Evolutionary conservation across 2,888 invertebrate species (phyloP), one percentile per base, ranked within the genome.

Genomic region (Ditula angustiorana): DNA sequence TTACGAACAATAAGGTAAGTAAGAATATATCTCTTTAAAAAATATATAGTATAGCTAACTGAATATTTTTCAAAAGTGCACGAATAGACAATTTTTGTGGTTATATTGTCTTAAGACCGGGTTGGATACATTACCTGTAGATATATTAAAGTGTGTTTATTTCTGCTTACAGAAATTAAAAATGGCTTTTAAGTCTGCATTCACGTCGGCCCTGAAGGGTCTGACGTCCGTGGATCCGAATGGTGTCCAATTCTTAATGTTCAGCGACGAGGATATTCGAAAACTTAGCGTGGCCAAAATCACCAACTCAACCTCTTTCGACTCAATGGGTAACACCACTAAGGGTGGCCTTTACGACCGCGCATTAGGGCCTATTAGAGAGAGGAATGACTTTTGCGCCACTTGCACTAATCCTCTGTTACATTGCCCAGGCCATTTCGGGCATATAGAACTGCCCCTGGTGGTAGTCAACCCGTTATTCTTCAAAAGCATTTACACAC

Each of bases 391-490:
- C 67, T 92, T 95, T 0, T 99, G 99, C 83, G 90, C 90, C 2
- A 98, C 98, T 5, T 99, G 99, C 80, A 93, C 94, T 8, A 94
- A 95, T 70, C 94, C 93, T 16, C 82, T 94, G 47, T 80, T 93
- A 5, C 90, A 94, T 68, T 99, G 99, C 80, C 95, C 96, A 0
- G 99, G 99, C 0, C 99, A 99, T 87, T 96, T 98, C 86, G 99
- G 99, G 0, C 98, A 99, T 81, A 98, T 99, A 69, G 96, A 97
- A 71, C 90, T 99, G 0, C 97, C 98, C 0, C 88, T 99, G 10
- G 95, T 98, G 0, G 96, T 98, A 0, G 95, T 97, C 63, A 99
- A 99, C 93, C 99, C 99, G 0, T 80, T 99, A 50, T 98, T 98
- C 78, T 95, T 96, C 69, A 96, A 95, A 77, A 93, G 95, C 28